Percentiles rank a stretch among this genome's conserved stretches.
phyloP scores from a whole-genome alignment of 1,140 invertebrate genomes.

The Calephelis virginiensis region DNA sequence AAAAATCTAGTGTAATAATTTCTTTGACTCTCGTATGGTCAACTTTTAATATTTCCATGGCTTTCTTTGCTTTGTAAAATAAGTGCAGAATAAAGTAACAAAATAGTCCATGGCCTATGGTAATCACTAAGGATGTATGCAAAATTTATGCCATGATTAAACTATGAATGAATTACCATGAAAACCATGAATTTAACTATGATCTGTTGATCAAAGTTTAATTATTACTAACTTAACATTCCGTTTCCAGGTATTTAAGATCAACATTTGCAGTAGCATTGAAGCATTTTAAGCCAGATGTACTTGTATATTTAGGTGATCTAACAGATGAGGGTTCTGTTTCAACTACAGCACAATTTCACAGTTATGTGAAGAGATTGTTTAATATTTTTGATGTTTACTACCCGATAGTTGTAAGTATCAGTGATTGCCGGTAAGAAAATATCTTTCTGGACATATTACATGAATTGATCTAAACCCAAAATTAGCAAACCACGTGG shows the following conservation, averaged over 20 bases:
- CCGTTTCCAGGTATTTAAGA: slow-evolving; percentile 83
- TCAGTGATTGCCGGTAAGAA: background rate
- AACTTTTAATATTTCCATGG: too few relatives aligned
- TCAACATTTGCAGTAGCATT: slow-evolving; percentile 88
- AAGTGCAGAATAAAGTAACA: background rate
- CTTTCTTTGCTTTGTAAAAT: too few relatives aligned
- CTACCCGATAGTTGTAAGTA: slow-evolving; percentile 78
- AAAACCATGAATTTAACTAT: too few relatives aligned
- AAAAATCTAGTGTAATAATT: too few relatives aligned
- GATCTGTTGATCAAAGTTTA: too few relatives aligned
- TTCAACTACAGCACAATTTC: slow-evolving; percentile 83
- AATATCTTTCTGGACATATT: background rate
- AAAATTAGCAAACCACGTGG: too few relatives aligned
- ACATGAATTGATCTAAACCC: background rate
- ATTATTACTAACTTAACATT: background rate
- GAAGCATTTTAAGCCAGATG: slow-evolving; percentile 87
- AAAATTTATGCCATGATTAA: too few relatives aligned
- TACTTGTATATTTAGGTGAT: slow-evolving; percentile 94
- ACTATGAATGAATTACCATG: too few relatives aligned
- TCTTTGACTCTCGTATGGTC: too few relatives aligned
- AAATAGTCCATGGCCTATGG: background rate
- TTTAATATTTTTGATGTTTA: slow-evolving; percentile 83
- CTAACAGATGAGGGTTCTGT: slow-evolving; percentile 95
- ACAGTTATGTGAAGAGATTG: slow-evolving; percentile 84
- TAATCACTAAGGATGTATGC: background rate